Evolutionary conservation across 2,113 vertebrate genomes (phyloP).

Genomic region (Ia io): DNA sequence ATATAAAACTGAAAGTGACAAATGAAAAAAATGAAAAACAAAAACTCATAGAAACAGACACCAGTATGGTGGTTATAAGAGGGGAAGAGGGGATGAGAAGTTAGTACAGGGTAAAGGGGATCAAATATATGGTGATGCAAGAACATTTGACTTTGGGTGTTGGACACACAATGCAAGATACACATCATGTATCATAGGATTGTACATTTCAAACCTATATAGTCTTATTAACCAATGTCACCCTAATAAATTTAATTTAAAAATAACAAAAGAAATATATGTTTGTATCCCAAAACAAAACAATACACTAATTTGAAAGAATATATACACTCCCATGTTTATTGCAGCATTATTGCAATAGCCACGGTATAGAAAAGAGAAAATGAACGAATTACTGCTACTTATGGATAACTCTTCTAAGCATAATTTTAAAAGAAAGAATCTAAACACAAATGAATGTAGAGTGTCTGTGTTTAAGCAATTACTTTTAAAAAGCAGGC

Average conservation of each 20-base stretch:
- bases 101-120: neutral
- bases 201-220: neutral
- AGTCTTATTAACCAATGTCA: neutral
- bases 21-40: neutral
- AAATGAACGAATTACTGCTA: neutral
- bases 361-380: neutral
- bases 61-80: neutral
- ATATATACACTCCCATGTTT: neutral
- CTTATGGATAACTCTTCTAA: neutral
- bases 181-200: neutral
- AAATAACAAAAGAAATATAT: neutral
- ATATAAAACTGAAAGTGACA: neutral
- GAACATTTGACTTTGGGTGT: neutral
- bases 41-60: neutral
- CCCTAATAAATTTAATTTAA: neutral
- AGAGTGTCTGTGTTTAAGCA: fast-evolving
- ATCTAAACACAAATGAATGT: neutral
- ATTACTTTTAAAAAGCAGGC: neutral
- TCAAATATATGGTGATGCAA: neutral
- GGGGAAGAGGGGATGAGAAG: neutral
- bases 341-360: neutral
- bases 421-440: neutral
- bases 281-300: neutral
- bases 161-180: neutral
- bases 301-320: neutral